phyloP scores from a whole-genome alignment of 2,113 vertebrate species.

The Microtus montanus region DNA sequence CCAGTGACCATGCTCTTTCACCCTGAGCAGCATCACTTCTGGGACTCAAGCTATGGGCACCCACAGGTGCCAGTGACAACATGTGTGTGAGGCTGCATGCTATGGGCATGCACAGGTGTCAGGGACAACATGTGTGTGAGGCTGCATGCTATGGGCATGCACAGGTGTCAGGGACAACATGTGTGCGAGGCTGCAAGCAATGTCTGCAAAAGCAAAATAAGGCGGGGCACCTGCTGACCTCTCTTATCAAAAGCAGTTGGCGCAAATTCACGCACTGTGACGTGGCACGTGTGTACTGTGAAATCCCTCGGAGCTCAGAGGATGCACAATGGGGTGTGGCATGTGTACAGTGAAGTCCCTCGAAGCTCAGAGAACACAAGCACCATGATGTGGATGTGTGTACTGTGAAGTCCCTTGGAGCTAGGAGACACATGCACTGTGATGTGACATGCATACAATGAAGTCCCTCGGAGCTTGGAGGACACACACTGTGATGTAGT shows the following conservation, averaged over 20 bases:
- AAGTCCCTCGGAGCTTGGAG: too few species aligned
- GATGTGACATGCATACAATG: too few species aligned
- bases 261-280: neutral
- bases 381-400: too few species aligned
- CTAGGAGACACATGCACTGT: neutral
- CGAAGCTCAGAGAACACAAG: neutral
- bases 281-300: too few species aligned
- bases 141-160: too few species aligned
- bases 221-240: neutral
- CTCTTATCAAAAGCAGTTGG: neutral
- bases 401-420: fast-evolving
- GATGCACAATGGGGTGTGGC: too few species aligned
- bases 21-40: neutral
- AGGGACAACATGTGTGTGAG: too few species aligned
- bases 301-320: neutral
- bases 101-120: too few species aligned
- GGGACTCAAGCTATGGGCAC: neutral
- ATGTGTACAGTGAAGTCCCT: fast-evolving
- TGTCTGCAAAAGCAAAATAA: neutral
- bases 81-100: too few species aligned
- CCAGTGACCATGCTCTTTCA: neutral
- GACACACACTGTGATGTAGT: too few species aligned
- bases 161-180: too few species aligned
- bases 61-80: neutral
- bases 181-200: neutral